Base-by-base conservation (phyloP, 92 coral and sea anemone species). In the Phymanthus crucifer region DNA sequence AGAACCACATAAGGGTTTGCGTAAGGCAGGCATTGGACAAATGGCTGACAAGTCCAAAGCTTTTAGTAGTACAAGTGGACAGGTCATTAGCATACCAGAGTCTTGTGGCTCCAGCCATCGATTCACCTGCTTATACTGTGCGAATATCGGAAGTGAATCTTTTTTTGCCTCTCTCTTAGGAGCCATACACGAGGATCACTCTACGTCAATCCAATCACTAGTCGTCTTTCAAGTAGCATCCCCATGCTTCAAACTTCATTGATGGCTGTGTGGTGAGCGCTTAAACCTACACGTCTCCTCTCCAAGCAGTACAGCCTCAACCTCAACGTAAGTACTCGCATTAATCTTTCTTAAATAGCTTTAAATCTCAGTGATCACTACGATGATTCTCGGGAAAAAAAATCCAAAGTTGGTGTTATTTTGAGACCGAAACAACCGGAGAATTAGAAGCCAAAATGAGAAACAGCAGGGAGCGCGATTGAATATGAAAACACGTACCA, bases 31-130 rank as follows among this genome's bases (percentile, higher is more conserved):
- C 18, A 61, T 61, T 61, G 68, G 68, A 17, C 33, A 29, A 61
- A 61, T 61, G 68, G 68, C 32, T 61, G 68, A 61, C 68, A 61
- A 61, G 35, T 61, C 68, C 68, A 27, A 24, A 29, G 68, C 68
- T 61, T 61, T 61, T 61, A 61, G 68, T 61, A 61, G 9, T 61
- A 6, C 35, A 61, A 27, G 35, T 61, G 11, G 19, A 61, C 32
- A 61, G 18, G 32, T 61, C 68, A 61, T 61, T 61, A n/a, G 68
- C 68, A 61, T 61, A 61, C 35, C 64, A 11, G 10, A 61, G 68
- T 61, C 32, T 24, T 61, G 16, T 61, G 68, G 36, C 17, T 27
- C 48, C 16, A 43, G 10, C 48, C 16, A 7, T 7, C 68, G 29
- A 61, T 61, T 61, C 36, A 61, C 68, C 68, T 61, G 68, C 29